Conservation (phyloP, 2,113 vertebrate species). For the Mustela nigripes region DNA sequence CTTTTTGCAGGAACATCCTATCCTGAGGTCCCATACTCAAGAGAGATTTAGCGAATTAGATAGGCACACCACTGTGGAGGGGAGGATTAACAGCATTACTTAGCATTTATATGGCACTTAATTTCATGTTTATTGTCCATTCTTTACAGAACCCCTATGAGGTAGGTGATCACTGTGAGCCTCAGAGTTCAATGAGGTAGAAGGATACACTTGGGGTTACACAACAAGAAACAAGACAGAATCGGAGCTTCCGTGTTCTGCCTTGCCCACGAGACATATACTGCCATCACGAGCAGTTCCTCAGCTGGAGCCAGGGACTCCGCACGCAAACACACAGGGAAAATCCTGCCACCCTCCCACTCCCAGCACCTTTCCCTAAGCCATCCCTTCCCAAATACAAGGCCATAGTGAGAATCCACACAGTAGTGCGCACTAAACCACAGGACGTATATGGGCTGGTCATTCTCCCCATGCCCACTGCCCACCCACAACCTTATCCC, state of each 20-base stretch:
- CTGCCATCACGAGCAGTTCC: background rate
- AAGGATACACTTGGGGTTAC: background rate
- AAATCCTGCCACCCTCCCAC: background rate
- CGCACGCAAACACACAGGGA: background rate
- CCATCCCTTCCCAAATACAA: background rate
- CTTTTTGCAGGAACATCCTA: background rate
- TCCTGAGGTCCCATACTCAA: background rate
- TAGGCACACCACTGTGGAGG: background rate
- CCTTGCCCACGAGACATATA: background rate
- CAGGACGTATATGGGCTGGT: accelerated
- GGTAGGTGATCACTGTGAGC: background rate
- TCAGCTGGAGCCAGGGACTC: background rate
- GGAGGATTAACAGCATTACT: background rate
- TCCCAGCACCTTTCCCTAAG: background rate
- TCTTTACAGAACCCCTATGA: background rate
- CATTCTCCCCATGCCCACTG: background rate
- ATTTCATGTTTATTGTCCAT: background rate
- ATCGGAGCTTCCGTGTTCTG: background rate
- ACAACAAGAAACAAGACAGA: background rate
- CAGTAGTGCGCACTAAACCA: background rate
- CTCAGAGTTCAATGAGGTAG: constrained; percentile 64
- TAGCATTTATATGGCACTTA: background rate
- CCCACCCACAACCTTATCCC: background rate
- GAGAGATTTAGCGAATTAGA: background rate
- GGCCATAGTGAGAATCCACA: background rate